Evolutionary conservation across 2,113 vertebrate genomes (phyloP).

Genomic region (Phasianus colchicus): DNA sequence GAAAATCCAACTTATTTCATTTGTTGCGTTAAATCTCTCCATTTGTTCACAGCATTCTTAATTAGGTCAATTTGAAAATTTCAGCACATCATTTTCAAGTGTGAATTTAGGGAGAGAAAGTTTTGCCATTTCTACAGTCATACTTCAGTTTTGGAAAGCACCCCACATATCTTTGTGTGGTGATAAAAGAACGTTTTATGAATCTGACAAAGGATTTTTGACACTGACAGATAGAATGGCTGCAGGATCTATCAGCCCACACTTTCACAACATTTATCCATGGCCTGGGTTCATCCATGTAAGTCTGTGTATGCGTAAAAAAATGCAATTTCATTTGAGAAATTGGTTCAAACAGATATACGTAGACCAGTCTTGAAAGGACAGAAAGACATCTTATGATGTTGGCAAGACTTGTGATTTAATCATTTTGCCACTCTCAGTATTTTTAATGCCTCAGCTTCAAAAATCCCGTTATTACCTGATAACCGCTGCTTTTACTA

Average conservation of each 20-base stretch:
- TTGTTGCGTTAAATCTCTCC: neutral
- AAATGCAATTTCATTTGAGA: neutral
- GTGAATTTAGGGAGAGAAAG: slow-evolving; percentile 26
- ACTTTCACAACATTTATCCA: neutral
- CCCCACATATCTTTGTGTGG: neutral
- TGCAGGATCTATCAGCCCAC: neutral
- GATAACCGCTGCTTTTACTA: neutral
- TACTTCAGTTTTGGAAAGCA: neutral
- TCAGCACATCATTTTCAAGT: slow-evolving; percentile 50
- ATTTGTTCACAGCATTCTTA: slow-evolving; percentile 45
- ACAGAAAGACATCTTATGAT: slow-evolving; percentile 2
- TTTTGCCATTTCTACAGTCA: slow-evolving; percentile 38
- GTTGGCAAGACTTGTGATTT: neutral
- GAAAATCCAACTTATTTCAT: neutral
- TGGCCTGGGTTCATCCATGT: neutral
- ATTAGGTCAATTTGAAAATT: slow-evolving; percentile 54
- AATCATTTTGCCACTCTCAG: neutral
- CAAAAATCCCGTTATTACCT: slow-evolving; percentile 32
- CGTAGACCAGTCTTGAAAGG: neutral
- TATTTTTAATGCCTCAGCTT: slow-evolving; percentile 25
- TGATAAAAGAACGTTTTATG: neutral
- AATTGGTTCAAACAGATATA: neutral
- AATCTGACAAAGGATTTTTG: slow-evolving; percentile 4
- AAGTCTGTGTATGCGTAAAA: neutral
- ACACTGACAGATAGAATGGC: neutral